Percentiles rank a stretch among this genome's conserved stretches.
phyloP scores from a whole-genome alignment of 2,888 invertebrate species.

The Platypus cylindrus region DNA sequence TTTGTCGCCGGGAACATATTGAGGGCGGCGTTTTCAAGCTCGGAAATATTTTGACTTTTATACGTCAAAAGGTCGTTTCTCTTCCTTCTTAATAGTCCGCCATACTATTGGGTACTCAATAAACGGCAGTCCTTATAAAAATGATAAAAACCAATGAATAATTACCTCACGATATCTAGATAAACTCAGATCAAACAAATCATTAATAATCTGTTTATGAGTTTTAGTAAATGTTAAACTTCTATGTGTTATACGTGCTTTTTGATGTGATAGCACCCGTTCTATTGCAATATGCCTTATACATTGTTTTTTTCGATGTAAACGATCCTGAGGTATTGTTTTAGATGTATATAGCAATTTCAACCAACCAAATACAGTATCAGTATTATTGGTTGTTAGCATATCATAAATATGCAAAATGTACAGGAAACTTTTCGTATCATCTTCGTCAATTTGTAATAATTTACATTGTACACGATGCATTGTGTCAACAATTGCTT shows the following conservation, averaged over 20 bases:
- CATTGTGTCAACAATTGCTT: conserved; percentile 46
- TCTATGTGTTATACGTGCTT: conserved; percentile 38
- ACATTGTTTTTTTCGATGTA: conserved; percentile 48
- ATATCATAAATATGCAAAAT: no score
- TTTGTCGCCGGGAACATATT: no score
- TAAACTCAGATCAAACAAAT: conserved; percentile 48
- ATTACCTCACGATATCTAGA: conserved; percentile 54
- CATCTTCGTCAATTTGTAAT: conserved; percentile 57
- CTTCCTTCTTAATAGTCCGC: no score
- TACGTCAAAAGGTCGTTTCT: no score
- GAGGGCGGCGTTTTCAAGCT: no score
- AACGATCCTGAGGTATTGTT: conserved; percentile 47
- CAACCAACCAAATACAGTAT: no score
- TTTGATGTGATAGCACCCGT: conserved; percentile 53
- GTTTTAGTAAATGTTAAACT: conserved; percentile 43
- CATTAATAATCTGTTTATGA: conserved; percentile 46
- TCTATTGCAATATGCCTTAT: conserved; percentile 52
- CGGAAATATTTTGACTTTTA: no score
- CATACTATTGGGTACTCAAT: no score
- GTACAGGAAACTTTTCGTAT: conserved; percentile 55
- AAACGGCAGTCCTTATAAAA: no score
- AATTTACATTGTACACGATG: conserved; percentile 51
- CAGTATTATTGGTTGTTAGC: no score
- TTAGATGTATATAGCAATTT: conserved; percentile 50
- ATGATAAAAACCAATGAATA: background rate